phyloP scores from a whole-genome alignment of 2,113 vertebrate genomes.

The Notothenia coriiceps region DNA sequence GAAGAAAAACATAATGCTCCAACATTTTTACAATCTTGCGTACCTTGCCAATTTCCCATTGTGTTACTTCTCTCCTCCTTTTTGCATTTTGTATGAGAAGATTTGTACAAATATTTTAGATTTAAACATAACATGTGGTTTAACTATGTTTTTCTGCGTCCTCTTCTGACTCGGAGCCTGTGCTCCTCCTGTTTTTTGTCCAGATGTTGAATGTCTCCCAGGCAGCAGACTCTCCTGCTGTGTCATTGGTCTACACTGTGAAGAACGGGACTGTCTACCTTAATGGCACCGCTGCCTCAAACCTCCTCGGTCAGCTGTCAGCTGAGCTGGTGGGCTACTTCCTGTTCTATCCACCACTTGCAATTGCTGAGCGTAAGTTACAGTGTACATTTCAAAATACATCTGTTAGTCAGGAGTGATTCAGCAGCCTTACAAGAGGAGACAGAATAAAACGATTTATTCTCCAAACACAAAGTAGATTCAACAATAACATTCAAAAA shows the following conservation, averaged over 20 bases:
- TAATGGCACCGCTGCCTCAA: constrained; percentile 93
- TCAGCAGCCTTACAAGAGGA: constrained; percentile 24
- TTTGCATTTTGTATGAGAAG: constrained; percentile 1
- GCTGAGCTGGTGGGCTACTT: constrained; percentile 99
- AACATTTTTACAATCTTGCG: constrained; percentile 43
- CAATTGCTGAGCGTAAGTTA: constrained; percentile 96
- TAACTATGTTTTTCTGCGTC: neutral
- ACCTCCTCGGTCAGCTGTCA: constrained; percentile 93
- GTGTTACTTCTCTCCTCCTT: constrained; percentile 2
- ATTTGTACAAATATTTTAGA: constrained; percentile 12
- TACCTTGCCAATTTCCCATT: constrained; percentile 19
- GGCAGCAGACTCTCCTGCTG: constrained; percentile 86
- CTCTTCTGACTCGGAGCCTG: constrained; percentile 17
- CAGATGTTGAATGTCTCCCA: constrained; percentile 93
- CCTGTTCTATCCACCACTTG: constrained; percentile 95
- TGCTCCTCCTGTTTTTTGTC: constrained; percentile 58
- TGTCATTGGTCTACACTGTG: constrained; percentile 94
- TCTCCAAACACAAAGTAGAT: constrained; percentile 31
- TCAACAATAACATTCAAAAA: neutral
- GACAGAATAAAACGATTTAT: constrained; percentile 30
- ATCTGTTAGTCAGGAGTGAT: constrained; percentile 15
- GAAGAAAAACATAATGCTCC: constrained; percentile 26
- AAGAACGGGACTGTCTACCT: constrained; percentile 89
- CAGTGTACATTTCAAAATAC: constrained; percentile 43
- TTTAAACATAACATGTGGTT: constrained; percentile 1